Conservation (phyloP, 2,797 vertebrate species). For the Myotis pilosus region DNA sequence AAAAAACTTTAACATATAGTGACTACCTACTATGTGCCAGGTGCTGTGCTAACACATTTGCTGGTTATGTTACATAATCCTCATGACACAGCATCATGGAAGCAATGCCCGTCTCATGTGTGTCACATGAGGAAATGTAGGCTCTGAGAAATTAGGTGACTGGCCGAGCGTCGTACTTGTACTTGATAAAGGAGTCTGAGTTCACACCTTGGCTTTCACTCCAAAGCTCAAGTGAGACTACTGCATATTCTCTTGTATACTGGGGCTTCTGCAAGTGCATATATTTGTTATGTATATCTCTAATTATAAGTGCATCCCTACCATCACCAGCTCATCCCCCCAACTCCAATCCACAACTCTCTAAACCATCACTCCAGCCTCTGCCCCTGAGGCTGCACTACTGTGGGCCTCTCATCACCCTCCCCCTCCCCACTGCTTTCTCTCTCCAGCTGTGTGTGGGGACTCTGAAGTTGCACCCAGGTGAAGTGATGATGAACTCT, state of each 20-base stretch:
- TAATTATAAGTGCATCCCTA: background rate
- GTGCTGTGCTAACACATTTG: background rate
- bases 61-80: background rate
- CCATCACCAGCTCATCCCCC: too few species aligned
- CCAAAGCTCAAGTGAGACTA: background rate
- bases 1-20: background rate
- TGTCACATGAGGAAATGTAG: background rate
- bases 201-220: background rate
- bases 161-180: fast-evolving
- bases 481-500: background rate
- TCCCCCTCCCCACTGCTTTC: background rate
- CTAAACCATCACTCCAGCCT: background rate
- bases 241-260: background rate
- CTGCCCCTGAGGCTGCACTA: background rate
- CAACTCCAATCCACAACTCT: background rate
- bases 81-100: background rate
- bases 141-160: background rate
- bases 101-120: background rate
- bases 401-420: background rate
- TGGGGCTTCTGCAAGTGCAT: background rate
- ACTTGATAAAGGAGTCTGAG: background rate
- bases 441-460: fast-evolving
- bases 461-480: background rate
- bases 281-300: background rate
- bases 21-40: background rate